A percentile compares a stretch with the other conserved stretches of the same genome.
These are phyloP conservation scores for Sthenelais limicola DNA, from an alignment of 2,888 invertebrate species.

Conservation along the genomic window DNA sequence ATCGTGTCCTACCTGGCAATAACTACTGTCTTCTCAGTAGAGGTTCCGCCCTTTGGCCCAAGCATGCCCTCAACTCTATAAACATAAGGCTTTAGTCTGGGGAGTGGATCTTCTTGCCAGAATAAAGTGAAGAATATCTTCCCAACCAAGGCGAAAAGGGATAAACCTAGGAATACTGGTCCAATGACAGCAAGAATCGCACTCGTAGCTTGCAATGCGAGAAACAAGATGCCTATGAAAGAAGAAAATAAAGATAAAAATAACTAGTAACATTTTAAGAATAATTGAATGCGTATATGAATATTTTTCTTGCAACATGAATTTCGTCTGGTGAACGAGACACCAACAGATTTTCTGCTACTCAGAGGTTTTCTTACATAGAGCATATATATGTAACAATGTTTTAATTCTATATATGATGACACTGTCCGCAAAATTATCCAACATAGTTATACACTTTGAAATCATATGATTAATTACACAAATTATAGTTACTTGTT, in stretches of 20 bases:
- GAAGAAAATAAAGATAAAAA: neutral
- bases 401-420: too few species aligned
- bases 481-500: too few species aligned
- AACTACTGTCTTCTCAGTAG: neutral
- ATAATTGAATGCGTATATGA: neutral
- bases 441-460: too few species aligned
- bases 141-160: slow-evolving; percentile 30
- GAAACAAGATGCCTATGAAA: slow-evolving; percentile 5
- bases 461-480: too few species aligned
- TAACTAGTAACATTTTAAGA: neutral
- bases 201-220: neutral
- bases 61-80: neutral
- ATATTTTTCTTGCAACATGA: too few species aligned
- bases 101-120: slow-evolving; percentile 22
- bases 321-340: too few species aligned
- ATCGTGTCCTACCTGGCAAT: slow-evolving; percentile 14
- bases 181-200: slow-evolving; percentile 16
- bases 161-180: slow-evolving; percentile 27
- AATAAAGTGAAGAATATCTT: slow-evolving; percentile 37
- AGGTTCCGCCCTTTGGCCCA: neutral
- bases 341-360: too few species aligned
- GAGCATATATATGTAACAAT: too few species aligned
- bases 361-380: too few species aligned
- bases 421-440: too few species aligned
- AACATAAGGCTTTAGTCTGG: slow-evolving; percentile 22